phyloP scores from a whole-genome alignment of 2,113 vertebrate genomes.

The Silurus meridionalis region DNA sequence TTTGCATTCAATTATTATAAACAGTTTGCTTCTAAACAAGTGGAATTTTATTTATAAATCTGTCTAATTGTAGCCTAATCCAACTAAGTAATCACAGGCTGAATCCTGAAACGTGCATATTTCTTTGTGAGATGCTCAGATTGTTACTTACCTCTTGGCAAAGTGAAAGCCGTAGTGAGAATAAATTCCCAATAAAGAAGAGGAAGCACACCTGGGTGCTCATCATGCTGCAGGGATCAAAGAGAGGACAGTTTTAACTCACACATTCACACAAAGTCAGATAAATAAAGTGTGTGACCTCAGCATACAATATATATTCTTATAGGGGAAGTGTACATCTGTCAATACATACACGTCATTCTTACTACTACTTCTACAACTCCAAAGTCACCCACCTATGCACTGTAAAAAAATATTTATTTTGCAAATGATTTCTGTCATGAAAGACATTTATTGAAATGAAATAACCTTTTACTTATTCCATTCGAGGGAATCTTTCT shows the following conservation, averaged over 20 bases:
- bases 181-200: slow-evolving; percentile 70
- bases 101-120: neutral
- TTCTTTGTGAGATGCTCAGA: neutral
- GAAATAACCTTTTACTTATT: neutral
- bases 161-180: slow-evolving; percentile 58
- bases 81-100: too few species aligned
- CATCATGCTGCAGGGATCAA: slow-evolving; percentile 80
- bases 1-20: neutral
- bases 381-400: neutral
- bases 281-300: neutral
- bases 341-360: slow-evolving; percentile 1
- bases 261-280: slow-evolving; percentile 42
- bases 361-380: neutral
- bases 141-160: slow-evolving; percentile 80
- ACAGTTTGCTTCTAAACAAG: neutral
- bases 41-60: neutral
- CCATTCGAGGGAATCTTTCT: neutral
- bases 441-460: neutral
- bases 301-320: neutral
- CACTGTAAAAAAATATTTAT: neutral
- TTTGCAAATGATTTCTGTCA: neutral
- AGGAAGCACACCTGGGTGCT: slow-evolving; percentile 73
- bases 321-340: slow-evolving; percentile 4
- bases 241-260: slow-evolving; percentile 32
- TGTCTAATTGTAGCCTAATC: neutral